Evolutionary conservation across 2,888 invertebrate genomes (phyloP).

Genomic region (Thymelicus acteon): DNA sequence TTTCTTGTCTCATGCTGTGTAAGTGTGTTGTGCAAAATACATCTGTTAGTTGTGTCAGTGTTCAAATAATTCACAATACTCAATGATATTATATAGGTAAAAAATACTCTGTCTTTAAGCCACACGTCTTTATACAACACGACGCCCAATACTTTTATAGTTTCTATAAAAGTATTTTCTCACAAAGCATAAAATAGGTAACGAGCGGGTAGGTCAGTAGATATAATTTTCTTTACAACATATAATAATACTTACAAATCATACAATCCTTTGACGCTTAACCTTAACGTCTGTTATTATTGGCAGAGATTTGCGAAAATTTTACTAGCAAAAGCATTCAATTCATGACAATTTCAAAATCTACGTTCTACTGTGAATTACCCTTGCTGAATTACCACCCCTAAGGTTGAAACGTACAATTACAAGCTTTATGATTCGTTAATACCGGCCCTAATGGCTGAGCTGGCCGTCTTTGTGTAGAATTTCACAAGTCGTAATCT

Average conservation of each 20-base stretch:
- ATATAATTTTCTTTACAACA: neutral
- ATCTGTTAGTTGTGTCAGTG: too few relatives aligned
- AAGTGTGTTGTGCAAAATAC: too few relatives aligned
- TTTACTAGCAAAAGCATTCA: neutral
- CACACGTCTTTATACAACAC: too few relatives aligned
- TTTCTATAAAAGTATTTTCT: neutral
- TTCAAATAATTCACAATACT: too few relatives aligned
- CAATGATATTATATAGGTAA: too few relatives aligned
- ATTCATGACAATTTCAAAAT: neutral
- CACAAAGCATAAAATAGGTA: neutral
- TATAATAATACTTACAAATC: neutral
- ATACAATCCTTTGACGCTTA: neutral
- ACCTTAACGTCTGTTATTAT: neutral
- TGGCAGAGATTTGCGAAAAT: neutral
- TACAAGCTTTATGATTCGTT: slow-evolving; percentile 1
- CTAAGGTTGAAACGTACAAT: slow-evolving; percentile 10
- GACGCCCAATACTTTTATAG: neutral
- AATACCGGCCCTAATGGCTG: slow-evolving; percentile 26
- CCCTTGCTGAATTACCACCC: slow-evolving; percentile 8
- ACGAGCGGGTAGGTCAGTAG: neutral
- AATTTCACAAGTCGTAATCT: slow-evolving; percentile 30
- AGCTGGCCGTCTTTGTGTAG: slow-evolving; percentile 8
- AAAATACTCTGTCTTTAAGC: too few relatives aligned
- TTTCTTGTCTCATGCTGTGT: too few relatives aligned
- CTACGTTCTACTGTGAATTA: neutral